Evolutionary conservation across 2,797 vertebrate species (phyloP), one percentile per base, ranked within the genome.

Genomic region (Picus viridis): DNA sequence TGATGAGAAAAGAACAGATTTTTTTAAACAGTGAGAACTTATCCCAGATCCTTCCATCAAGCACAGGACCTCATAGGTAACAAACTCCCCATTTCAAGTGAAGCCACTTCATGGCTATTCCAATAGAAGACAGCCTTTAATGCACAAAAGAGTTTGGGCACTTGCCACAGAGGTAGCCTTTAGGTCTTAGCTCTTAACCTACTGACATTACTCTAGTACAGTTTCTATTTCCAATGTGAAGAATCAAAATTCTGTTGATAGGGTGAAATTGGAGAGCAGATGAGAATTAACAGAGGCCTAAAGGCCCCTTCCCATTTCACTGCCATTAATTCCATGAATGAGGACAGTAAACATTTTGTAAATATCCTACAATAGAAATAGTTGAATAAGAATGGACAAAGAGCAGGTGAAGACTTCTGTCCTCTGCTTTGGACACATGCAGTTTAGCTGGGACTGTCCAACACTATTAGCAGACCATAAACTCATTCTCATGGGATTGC

Each of bases 401-500:
- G 13, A 63, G 8, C 32, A 59, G 34, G 71, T 15, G 12, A 68
- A 77, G 13, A 12, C 8, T 92, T 72, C 49, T 9, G 7, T 62
- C 41, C 27, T 72, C 45, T 64, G 26, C 29, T 89, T 62, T 3
- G 4, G 26, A 20, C 47, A 59, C 23, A 17, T 5, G 64, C 18
- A 16, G 0, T 49, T 83, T 77, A 53, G 3, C 51, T 82, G 64
- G 81, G 53, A 47, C 19, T 53, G 26, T 57, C 56, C 0, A 0
- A 36, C 4, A 59, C 49, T 72, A 13, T 81, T 77, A 85, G 77
- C 8, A 82, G 20, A 53, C 20, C 29, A 53, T 32, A 17, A 74
- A 32, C 17, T 84, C 57, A 53, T 72, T 85, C 73, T 9, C 34
- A 20, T 59, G 24, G 88, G 17, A 34, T 12, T 39, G 39, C 16